Evolutionary conservation across 2,888 invertebrate species (phyloP), one percentile per base, ranked within the genome.

Genomic region (Hyalella azteca): DNA sequence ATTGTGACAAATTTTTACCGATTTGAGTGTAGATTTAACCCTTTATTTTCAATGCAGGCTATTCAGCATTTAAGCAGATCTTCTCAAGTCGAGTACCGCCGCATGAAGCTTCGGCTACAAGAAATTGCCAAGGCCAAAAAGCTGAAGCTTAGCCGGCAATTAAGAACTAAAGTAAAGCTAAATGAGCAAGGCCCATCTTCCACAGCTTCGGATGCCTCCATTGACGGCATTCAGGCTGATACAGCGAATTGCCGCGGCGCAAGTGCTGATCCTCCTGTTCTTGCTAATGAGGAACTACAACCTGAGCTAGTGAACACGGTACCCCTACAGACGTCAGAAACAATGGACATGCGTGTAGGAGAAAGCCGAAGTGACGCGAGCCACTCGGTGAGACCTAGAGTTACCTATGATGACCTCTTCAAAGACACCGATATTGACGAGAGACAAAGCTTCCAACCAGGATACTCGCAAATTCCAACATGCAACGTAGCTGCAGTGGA

Each of bases 341-440:
- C 29, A 7, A 54, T 26, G 54, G 9, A 2, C 22, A 26, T 54
- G 26, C 13, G 29, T 54, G 7, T 26, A 29, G 26, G 13, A 54
- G 54, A 22, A 22, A 26, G 22, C 26, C 26, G 29, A 3, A 54
- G 1, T 13, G 22, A 26, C 26, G 29, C 19, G 11, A 26, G 26
- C 54, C 22, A 54, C 22, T 29, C 11, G 4, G 26, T 26, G n/a
- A n/a, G n/a, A n/a, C 4, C 26, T 54, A 29, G 26, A 3, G 4
- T 22, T 5, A 22, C 22, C 36, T 66, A 15, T 32, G 66, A 66
- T 9, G 66, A 66, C n/a, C 66, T 66, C 36, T 66, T 66, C 39
- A 13, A 36, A 66, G 66, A 36, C n/a, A 19, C 66, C 36, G 66
- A 66, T 19, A 66, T 66, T 66, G 66, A 66, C 36, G 66, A 66